phyloP scores from a whole-genome alignment of 1,140 invertebrate genomes.

The Brachionus calyciflorus region DNA sequence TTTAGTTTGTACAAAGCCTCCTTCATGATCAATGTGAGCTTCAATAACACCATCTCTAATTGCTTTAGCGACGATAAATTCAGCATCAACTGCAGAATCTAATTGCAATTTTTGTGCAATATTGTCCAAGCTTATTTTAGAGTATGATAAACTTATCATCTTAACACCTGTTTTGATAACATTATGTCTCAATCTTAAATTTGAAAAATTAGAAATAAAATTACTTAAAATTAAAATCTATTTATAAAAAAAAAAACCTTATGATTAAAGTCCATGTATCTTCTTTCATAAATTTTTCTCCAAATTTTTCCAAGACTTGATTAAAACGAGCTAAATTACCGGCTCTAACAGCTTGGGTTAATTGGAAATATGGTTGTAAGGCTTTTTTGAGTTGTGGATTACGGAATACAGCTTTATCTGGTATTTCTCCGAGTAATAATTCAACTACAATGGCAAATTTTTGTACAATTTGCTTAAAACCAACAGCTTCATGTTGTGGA shows the following conservation, averaged over 20 bases:
- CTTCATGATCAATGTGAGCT: constrained; percentile 88
- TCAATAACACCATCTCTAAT: constrained; percentile 98
- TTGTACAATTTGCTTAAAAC: constrained; percentile 95
- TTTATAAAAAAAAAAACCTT: constrained; percentile 47
- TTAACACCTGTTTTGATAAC: constrained; percentile 98
- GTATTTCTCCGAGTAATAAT: constrained; percentile 91
- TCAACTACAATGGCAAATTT: constrained; percentile 94
- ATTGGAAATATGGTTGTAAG: constrained; percentile 88
- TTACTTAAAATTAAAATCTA: background rate
- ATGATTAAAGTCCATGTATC: constrained; percentile 92
- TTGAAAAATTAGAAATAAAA: too few species aligned
- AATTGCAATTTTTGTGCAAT: constrained; percentile 88
- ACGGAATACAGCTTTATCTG: constrained; percentile 73
- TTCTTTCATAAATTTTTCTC: constrained; percentile 66
- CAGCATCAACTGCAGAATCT: constrained; percentile 92
- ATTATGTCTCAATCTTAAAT: constrained; percentile 85
- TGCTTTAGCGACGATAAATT: constrained; percentile 98
- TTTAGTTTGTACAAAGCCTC: constrained; percentile 93
- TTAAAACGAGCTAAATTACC: constrained; percentile 91
- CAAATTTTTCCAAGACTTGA: constrained; percentile 78
- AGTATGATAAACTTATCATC: constrained; percentile 93
- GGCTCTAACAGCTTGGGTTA: constrained; percentile 85
- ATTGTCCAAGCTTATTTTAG: constrained; percentile 87
- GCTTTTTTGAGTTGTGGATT: constrained; percentile 80
- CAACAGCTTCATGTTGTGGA: constrained; percentile 89